Conservation (phyloP, 2,113 vertebrate species). For the Psilopogon haemacephalus region DNA sequence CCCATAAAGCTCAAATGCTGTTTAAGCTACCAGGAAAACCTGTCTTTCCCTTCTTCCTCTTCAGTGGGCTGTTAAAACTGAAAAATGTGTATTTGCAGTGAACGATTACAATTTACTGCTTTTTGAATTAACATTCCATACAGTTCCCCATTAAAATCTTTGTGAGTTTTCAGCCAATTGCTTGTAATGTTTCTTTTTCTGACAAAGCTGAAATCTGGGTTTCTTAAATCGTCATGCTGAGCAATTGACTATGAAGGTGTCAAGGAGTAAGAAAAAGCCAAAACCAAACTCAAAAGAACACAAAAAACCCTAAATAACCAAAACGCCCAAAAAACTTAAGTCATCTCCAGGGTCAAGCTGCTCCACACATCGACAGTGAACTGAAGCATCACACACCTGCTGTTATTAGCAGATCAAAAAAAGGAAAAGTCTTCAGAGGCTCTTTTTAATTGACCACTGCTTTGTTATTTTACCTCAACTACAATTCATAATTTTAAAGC, state of each 20-base stretch:
- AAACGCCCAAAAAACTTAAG: neutral
- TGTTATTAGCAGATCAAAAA: neutral
- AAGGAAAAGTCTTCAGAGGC: neutral
- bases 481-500: neutral
- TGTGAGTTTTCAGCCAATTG: constrained; percentile 31
- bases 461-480: neutral
- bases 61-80: neutral
- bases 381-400: neutral
- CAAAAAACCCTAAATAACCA: neutral
- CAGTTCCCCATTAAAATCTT: constrained; percentile 26
- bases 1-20: neutral
- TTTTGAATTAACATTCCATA: constrained; percentile 12
- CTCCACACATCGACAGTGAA: constrained; percentile 43
- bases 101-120: constrained; percentile 34
- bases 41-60: neutral
- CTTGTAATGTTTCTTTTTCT: constrained; percentile 56
- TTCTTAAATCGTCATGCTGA: neutral
- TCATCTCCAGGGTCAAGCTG: constrained; percentile 42
- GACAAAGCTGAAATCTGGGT: neutral
- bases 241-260: constrained; percentile 1
- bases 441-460: neutral
- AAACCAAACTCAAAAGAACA: neutral
- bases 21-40: neutral
- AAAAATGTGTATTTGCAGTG: constrained; percentile 3
- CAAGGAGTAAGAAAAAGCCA: neutral